These are phyloP conservation scores for Hoplodrina blanda DNA, from an alignment of 2,888 invertebrate genomes.

Conservation along the genomic window DNA sequence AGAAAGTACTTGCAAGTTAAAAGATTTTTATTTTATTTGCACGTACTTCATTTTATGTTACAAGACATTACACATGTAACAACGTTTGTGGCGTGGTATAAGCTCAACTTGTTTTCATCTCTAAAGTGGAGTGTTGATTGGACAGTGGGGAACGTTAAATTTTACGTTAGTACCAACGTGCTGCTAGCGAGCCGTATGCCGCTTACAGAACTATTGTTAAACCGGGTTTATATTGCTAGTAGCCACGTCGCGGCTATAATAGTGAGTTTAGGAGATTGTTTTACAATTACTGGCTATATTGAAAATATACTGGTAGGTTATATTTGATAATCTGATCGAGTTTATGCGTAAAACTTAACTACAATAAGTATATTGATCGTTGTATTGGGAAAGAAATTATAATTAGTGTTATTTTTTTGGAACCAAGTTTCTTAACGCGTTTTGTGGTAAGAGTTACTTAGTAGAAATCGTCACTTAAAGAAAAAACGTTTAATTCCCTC, in stretches of 20 bases:
- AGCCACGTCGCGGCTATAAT: conserved; percentile 3
- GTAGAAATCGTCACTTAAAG: too few species aligned
- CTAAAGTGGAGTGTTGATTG: conserved; percentile 30
- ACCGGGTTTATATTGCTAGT: not conserved
- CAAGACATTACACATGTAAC: not conserved
- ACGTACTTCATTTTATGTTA: not conserved
- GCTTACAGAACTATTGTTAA: not conserved
- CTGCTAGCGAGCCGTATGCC: not conserved
- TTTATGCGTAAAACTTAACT: too few species aligned
- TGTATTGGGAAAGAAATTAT: not conserved
- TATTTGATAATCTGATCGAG: too few species aligned
- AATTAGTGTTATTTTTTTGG: too few species aligned
- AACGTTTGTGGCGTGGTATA: conserved; percentile 1
- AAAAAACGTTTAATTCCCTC: too few species aligned
- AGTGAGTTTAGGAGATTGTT: not conserved
- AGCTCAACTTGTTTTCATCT: not conserved
- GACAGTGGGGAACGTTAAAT: conserved; percentile 39
- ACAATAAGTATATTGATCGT: too few species aligned
- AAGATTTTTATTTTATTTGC: not conserved
- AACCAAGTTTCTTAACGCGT: too few species aligned
- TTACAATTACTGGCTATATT: not conserved
- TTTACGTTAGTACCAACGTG: conserved; percentile 33
- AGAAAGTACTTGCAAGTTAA: too few species aligned
- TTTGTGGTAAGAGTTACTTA: too few species aligned
- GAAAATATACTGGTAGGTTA: not conserved